Evolutionary conservation across 2,888 invertebrate genomes (phyloP).

Genomic region (Conus canariensis): DNA sequence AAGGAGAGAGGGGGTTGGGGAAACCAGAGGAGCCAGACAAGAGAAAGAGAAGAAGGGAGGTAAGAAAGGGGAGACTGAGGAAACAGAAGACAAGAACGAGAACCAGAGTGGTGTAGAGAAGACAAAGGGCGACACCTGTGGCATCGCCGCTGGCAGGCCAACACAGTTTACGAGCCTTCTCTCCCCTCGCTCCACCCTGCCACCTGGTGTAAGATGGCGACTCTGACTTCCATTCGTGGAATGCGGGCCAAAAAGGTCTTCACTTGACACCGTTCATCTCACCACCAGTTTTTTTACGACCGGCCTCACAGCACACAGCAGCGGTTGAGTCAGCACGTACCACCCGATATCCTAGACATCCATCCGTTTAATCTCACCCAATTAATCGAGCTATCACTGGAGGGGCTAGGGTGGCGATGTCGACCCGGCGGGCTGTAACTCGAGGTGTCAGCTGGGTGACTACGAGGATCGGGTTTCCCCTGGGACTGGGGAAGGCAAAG

Average conservation of each 20-base stretch:
- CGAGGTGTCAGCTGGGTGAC: not conserved
- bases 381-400: constrained; percentile 24
- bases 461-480: not conserved
- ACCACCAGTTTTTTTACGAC: not conserved
- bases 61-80: not conserved
- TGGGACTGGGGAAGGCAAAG: not conserved
- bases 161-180: not conserved
- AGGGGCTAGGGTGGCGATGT: not conserved
- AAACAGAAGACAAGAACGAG: not conserved
- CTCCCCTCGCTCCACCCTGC: not conserved
- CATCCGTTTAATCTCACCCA: constrained; percentile 22
- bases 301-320: not conserved
- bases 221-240: not conserved
- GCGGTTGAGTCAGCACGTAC: not conserved
- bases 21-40: not conserved
- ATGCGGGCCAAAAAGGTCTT: not conserved
- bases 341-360: not conserved
- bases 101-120: not conserved
- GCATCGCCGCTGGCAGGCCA: not conserved
- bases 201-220: constrained; percentile 4
- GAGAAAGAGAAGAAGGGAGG: not conserved
- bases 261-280: constrained; percentile 7
- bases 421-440: not conserved
- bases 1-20: not conserved
- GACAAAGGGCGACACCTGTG: not conserved